Percentiles rank a stretch among this genome's conserved stretches.
phyloP scores from a whole-genome alignment of 2,113 vertebrate species.

The Hippocampus abdominalis region DNA sequence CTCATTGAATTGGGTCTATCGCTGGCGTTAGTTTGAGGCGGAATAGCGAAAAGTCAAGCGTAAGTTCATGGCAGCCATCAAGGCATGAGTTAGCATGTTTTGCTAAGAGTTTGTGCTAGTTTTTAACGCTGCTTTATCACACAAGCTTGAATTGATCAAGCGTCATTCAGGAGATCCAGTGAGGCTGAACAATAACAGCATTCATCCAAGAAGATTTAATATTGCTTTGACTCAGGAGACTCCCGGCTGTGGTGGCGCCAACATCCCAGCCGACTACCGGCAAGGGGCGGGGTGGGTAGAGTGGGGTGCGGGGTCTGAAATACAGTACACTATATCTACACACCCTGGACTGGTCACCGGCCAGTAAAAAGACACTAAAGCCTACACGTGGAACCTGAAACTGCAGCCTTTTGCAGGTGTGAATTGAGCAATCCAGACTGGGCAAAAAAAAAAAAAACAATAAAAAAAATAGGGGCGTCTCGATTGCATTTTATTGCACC shows the following conservation, averaged over 20 bases:
- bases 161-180: background rate
- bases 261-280: no score
- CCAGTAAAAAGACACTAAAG: no score
- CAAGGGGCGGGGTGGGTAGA: background rate
- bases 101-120: background rate
- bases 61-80: background rate
- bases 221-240: background rate
- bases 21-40: background rate
- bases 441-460: no score
- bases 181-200: background rate
- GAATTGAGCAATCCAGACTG: no score
- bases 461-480: no score
- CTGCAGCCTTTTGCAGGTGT: no score
- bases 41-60: background rate
- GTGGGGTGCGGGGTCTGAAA: no score
- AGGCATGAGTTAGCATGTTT: background rate
- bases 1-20: background rate
- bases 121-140: background rate
- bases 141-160: background rate
- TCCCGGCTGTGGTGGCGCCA: background rate
- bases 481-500: no score
- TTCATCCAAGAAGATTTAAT: background rate
- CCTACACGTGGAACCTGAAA: no score
- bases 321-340: no score
- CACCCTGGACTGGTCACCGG: no score